Evolutionary conservation across 2,888 invertebrate genomes (phyloP).

Genomic region (Azorinus chamasolen): DNA sequence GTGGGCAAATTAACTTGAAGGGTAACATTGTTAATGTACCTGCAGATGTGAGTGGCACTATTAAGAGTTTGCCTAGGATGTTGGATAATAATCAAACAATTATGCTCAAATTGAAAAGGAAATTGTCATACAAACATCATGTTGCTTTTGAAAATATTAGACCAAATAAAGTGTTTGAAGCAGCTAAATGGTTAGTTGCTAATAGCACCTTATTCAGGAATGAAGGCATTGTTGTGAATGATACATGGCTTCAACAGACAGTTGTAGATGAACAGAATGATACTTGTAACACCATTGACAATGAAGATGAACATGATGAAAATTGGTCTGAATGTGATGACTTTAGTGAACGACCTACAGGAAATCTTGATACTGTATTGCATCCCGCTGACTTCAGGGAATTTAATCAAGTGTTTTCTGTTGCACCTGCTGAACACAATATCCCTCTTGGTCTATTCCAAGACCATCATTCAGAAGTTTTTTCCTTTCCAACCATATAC

Average conservation of each 20-base stretch:
- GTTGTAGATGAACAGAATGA: neutral
- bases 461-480: slow-evolving; percentile 23
- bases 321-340: slow-evolving; percentile 8
- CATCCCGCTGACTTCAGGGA: slow-evolving; percentile 43
- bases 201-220: slow-evolving; percentile 50
- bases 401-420: slow-evolving; percentile 30
- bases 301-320: neutral
- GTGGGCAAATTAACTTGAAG: slow-evolving; percentile 46
- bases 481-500: slow-evolving; percentile 37
- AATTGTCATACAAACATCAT: slow-evolving; percentile 37
- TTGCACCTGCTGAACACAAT: slow-evolving; percentile 43
- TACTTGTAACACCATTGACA: neutral
- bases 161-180: slow-evolving; percentile 46
- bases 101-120: slow-evolving; percentile 49
- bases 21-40: slow-evolving; percentile 64
- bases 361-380: slow-evolving; percentile 30
- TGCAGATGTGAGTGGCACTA: slow-evolving; percentile 45
- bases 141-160: slow-evolving; percentile 53
- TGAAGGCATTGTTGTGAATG: slow-evolving; percentile 48
- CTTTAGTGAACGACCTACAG: slow-evolving; percentile 13
- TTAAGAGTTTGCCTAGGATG: slow-evolving; percentile 48
- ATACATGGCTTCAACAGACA: slow-evolving; percentile 21
- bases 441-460: slow-evolving; percentile 21
- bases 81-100: slow-evolving; percentile 48
- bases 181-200: slow-evolving; percentile 57